Percentiles rank a stretch among this genome's conserved stretches.
Evolutionary conservation across 2,113 vertebrate genomes (phyloP).

Genomic region (Amazona guildingii): DNA sequence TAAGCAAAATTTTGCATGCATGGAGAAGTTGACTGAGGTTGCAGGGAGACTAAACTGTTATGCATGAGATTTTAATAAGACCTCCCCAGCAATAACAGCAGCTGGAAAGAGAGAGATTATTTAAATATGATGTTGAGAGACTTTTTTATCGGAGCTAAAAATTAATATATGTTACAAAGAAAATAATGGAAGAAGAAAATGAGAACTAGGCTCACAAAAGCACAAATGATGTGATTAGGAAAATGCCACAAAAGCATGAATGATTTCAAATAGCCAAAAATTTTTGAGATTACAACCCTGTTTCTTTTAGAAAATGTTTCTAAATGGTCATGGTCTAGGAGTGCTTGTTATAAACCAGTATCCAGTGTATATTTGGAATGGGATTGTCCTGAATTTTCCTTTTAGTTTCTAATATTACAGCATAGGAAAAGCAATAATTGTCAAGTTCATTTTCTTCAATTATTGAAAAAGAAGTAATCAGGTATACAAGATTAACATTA

Average conservation of each 20-base stretch:
- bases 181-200: neutral
- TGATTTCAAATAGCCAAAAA: neutral
- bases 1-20: neutral
- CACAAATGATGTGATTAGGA: neutral
- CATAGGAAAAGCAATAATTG: neutral
- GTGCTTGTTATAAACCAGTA: neutral
- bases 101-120: conserved; percentile 7
- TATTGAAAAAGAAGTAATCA: neutral
- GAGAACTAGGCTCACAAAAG: neutral
- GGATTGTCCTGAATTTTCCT: neutral
- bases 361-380: neutral
- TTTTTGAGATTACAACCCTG: neutral
- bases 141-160: neutral
- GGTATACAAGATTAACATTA: neutral
- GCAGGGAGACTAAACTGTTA: neutral
- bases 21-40: neutral
- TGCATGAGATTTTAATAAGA: neutral
- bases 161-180: neutral
- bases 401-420: neutral
- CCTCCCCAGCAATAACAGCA: neutral
- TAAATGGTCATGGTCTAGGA: neutral
- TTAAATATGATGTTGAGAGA: neutral
- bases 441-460: neutral
- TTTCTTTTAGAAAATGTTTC: neutral
- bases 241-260: neutral